Evolutionary conservation across 2,797 vertebrate genomes (phyloP), one percentile per base, ranked within the genome.

Genomic region (Melanogrammus aeglefinus): DNA sequence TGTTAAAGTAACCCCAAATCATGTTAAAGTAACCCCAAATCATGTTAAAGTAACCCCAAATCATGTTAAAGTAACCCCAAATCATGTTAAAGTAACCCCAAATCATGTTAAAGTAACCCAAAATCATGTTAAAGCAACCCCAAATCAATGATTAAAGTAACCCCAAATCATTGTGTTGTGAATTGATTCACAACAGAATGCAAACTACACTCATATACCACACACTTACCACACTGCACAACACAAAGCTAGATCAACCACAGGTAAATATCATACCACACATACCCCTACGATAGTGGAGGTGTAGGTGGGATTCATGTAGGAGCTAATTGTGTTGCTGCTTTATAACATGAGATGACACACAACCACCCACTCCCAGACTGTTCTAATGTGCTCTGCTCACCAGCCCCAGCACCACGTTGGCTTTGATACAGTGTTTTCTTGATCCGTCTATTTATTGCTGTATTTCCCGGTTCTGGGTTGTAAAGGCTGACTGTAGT

Each of bases 161-260:
- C 41, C 41, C 12, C 8, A 39, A 39, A 44, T 44, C 41, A 44
- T 31, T 31, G 31, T 31, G 31, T 31, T 31, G 31, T 31, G 2
- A 44, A 44, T 44, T 21, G n/a, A 35, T 6, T 35, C 31, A 73
- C 77, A n/a, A 79, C 72, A 76, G 77, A 72, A 77, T 14, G 77
- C 69, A 73, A 41, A 71, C 74, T 74, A 82, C 14, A 72, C 71
- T 27, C 5, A 35, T 29, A 82, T 63, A 31, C 24, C 29, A 71
- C 69, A 71, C 69, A 29, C 24, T 16, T 9, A 71, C 14, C 69
- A 71, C 69, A 71, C 63, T 9, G 18, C 63, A 24, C n/a, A 27
- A 71, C 27, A 31, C 69, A 71, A 71, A 6, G 66, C 27, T 6
- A 47, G 16, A 10, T 51, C 16, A 18, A 51, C 14, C 18, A 51